Percentiles rank a stretch among this genome's conserved stretches.
Evolutionary conservation across 2,888 invertebrate genomes (phyloP).

Genomic region (Crematogaster levior): DNA sequence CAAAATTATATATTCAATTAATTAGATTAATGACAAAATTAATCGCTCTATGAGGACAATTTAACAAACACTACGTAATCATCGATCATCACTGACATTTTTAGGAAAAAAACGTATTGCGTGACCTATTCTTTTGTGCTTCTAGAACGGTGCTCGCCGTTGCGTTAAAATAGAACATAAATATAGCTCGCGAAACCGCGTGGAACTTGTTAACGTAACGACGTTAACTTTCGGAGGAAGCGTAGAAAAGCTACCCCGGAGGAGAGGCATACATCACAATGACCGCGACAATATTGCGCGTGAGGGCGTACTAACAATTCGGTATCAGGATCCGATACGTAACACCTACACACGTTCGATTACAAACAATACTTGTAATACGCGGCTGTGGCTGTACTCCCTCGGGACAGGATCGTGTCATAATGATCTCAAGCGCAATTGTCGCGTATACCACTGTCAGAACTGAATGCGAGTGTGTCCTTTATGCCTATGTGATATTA

Average conservation of each 20-base stretch:
- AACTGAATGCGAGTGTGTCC: background rate
- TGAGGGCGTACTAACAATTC: conserved; percentile 13
- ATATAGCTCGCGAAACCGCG: background rate
- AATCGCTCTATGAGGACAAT: background rate
- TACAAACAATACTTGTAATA: background rate
- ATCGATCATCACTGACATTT: background rate
- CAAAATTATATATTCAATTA: background rate
- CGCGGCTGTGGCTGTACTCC: background rate
- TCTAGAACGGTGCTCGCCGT: conserved; percentile 13
- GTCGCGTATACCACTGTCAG: background rate
- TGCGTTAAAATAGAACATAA: conserved; percentile 23
- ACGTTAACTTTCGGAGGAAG: conserved; percentile 30
- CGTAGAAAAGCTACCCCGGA: background rate
- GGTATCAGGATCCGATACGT: background rate
- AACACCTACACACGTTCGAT: conserved; percentile 17
- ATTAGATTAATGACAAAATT: background rate
- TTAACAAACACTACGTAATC: background rate
- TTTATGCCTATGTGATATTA: background rate
- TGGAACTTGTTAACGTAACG: conserved; percentile 18
- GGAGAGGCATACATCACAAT: background rate
- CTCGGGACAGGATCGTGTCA: conserved; percentile 4
- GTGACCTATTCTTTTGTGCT: background rate
- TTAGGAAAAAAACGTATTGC: background rate
- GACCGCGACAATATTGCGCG: conserved; percentile 15
- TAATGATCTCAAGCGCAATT: background rate